Percentiles rank a stretch among this genome's conserved stretches.
Conservation (phyloP, 2,797 vertebrate species). For the Poeciliopsis paucimaculata region DNA sequence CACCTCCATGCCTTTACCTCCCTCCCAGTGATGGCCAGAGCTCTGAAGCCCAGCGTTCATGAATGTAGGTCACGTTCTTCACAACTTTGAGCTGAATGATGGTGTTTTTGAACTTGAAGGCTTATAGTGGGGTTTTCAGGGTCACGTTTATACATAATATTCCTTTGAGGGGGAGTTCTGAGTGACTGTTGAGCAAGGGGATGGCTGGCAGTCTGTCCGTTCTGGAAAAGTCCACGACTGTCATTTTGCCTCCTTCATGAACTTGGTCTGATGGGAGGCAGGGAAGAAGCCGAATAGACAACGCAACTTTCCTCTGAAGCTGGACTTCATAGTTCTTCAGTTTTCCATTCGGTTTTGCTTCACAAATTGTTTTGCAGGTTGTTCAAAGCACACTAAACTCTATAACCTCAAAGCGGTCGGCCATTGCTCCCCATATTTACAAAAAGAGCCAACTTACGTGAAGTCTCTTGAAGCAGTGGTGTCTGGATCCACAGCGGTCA, state of each 20-base stretch:
- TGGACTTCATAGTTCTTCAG: not conserved
- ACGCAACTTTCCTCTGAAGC: too few species aligned
- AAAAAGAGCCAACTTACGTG: slow-evolving; percentile 51
- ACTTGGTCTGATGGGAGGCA: not conserved
- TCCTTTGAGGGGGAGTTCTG: not conserved
- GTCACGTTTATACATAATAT: not conserved
- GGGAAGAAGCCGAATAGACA: not conserved
- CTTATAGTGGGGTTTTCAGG: not conserved
- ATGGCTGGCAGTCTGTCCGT: not conserved
- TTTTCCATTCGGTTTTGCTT: not conserved
- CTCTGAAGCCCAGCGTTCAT: not conserved
- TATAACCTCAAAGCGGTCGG: too few species aligned
- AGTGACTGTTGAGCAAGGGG: not conserved
- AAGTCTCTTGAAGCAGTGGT: slow-evolving; percentile 35
- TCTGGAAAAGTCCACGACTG: not conserved
- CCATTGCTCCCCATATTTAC: not conserved
- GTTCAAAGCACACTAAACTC: too few species aligned
- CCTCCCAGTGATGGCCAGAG: not conserved
- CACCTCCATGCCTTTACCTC: not conserved
- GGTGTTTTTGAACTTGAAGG: not conserved
- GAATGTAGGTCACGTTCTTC: not conserved
- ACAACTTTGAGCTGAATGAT: not conserved
- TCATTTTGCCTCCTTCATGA: not conserved
- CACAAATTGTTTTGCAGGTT: not conserved
- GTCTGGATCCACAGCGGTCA: slow-evolving; percentile 70